Percentiles rank a stretch among this genome's conserved stretches.
These are phyloP conservation scores for Tipula helvola DNA, from an alignment of 2,888 invertebrate genomes.

Conservation along the genomic window DNA sequence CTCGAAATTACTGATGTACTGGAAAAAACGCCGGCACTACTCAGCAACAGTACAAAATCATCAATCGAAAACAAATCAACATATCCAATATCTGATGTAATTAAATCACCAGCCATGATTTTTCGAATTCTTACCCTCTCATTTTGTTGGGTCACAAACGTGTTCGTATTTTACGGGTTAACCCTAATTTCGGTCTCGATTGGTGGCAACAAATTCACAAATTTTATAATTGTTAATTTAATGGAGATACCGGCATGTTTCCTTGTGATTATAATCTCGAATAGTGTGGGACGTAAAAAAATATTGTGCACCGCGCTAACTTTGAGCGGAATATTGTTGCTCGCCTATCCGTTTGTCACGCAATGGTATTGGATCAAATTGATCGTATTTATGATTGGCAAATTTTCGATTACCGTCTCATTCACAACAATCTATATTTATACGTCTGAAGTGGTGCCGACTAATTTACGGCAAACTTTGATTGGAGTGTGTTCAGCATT, in stretches of 20 bases:
- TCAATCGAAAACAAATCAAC: neutral
- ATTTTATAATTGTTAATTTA: slow-evolving; percentile 45
- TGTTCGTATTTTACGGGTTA: slow-evolving; percentile 68
- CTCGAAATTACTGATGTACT: neutral
- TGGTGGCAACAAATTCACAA: slow-evolving; percentile 62
- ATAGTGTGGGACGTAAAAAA: slow-evolving; percentile 47
- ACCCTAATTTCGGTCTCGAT: slow-evolving; percentile 64
- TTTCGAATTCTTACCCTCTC: slow-evolving; percentile 43
- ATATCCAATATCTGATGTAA: slow-evolving; percentile 13
- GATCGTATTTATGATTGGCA: slow-evolving; percentile 44
- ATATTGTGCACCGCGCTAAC: slow-evolving; percentile 44
- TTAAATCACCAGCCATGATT: slow-evolving; percentile 16
- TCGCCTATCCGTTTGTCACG: slow-evolving; percentile 26
- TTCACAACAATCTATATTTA: slow-evolving; percentile 55
- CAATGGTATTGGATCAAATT: slow-evolving; percentile 19
- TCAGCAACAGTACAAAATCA: neutral
- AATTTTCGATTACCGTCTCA: slow-evolving; percentile 51
- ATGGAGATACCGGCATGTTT: slow-evolving; percentile 63
- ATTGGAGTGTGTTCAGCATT: slow-evolving; percentile 56
- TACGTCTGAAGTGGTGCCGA: slow-evolving; percentile 61
- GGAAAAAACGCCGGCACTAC: neutral
- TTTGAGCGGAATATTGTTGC: slow-evolving; percentile 36
- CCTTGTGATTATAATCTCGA: slow-evolving; percentile 48
- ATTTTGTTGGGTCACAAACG: slow-evolving; percentile 69
- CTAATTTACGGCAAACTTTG: slow-evolving; percentile 49